Percentiles rank a stretch among this genome's conserved stretches.
Conservation (phyloP, 2,113 vertebrate species). For the Phalacrocorax carbo region DNA sequence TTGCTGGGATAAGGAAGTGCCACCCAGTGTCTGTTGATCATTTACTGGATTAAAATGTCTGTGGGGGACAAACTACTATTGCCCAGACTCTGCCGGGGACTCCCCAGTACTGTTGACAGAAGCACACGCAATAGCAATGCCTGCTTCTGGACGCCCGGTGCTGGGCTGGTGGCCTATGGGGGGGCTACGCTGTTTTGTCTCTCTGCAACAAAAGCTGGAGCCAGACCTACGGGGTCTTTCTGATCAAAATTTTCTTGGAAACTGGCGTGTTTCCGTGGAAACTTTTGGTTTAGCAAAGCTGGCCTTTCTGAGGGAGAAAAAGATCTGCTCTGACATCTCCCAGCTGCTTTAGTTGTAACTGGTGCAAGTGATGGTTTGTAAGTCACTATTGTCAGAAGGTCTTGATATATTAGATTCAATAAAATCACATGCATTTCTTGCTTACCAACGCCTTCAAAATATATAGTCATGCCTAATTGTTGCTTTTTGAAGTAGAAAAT, state of each 20-base stretch:
- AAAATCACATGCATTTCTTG: not conserved
- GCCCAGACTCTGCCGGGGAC: not conserved
- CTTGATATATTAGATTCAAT: not conserved
- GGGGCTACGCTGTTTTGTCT: accelerated
- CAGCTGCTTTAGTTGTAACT: not conserved
- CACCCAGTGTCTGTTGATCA: not conserved
- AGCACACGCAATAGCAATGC: not conserved
- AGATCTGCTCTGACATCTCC: not conserved
- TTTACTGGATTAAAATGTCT: not conserved
- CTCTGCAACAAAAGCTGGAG: not conserved
- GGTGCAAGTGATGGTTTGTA: not conserved
- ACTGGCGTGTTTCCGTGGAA: not conserved
- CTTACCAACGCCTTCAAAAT: not conserved
- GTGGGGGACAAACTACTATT: not conserved
- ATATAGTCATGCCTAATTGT: not conserved
- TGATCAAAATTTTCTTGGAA: not conserved
- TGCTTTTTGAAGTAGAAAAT: not conserved
- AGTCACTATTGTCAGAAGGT: not conserved
- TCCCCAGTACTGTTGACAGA: not conserved
- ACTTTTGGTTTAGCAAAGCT: not conserved
- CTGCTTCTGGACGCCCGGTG: not conserved
- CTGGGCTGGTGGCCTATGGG: accelerated
- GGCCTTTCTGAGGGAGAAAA: not conserved
- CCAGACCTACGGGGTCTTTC: not conserved
- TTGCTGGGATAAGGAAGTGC: not conserved